Conservation (phyloP, 1,140 invertebrate genomes). For the Polyergus mexicanus region DNA sequence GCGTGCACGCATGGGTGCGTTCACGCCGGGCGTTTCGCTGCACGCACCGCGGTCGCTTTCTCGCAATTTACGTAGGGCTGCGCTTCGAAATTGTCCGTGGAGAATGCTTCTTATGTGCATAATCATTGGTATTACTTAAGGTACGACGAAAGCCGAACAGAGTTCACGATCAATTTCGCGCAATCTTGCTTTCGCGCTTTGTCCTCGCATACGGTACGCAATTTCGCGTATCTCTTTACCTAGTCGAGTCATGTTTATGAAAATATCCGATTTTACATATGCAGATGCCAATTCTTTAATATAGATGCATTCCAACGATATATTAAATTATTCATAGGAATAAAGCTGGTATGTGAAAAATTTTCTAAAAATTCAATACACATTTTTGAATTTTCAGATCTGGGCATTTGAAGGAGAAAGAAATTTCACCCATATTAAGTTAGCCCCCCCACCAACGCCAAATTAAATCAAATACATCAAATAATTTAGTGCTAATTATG, state of each 20-base stretch:
- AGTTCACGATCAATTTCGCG: slow-evolving; percentile 40
- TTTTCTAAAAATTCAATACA: no score
- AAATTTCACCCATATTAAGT: no score
- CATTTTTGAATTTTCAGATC: no score
- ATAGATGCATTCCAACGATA: not conserved
- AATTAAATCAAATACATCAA: no score
- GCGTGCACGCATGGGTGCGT: slow-evolving; percentile 52
- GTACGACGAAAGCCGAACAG: slow-evolving; percentile 31
- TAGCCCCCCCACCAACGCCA: no score
- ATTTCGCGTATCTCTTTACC: not conserved
- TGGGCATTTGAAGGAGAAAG: no score
- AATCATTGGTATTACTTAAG: slow-evolving; percentile 66
- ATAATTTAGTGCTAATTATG: no score
- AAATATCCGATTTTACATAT: not conserved
- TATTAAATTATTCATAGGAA: not conserved
- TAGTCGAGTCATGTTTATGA: not conserved
- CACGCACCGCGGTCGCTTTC: slow-evolving; percentile 51
- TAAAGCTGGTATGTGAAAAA: not conserved
- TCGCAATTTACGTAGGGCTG: slow-evolving; percentile 67
- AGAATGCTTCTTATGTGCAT: slow-evolving; percentile 61
- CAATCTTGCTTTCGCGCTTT: slow-evolving; percentile 18
- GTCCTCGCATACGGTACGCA: not conserved
- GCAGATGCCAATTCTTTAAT: not conserved
- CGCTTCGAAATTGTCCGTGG: slow-evolving; percentile 67
- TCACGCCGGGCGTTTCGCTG: slow-evolving; percentile 40